Percentiles rank a stretch among this genome's conserved stretches.
Evolutionary conservation across 2,113 vertebrate species (phyloP).

Genomic region (Geococcyx californianus): DNA sequence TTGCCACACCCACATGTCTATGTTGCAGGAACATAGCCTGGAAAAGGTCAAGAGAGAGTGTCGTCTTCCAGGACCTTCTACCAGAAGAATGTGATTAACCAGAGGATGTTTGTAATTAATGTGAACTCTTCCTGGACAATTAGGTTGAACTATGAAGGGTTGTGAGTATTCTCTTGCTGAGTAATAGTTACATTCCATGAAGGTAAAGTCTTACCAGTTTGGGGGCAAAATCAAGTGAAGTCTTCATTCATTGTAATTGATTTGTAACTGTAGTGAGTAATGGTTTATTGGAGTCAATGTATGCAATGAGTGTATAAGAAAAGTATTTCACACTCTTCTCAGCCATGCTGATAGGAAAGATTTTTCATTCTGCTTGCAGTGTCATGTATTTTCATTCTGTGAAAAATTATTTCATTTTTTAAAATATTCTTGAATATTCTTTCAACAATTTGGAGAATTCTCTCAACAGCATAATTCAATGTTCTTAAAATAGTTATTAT

Average conservation of each 20-base stretch:
- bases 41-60: background rate
- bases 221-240: background rate
- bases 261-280: background rate
- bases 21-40: background rate
- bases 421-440: background rate
- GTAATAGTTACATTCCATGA: background rate
- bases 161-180: background rate
- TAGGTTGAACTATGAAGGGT: background rate
- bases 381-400: background rate
- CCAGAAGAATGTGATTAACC: background rate
- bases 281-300: background rate
- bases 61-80: background rate
- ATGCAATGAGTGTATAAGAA: background rate
- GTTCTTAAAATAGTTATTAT: background rate
- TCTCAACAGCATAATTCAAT: background rate
- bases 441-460: background rate
- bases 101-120: background rate
- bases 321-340: background rate
- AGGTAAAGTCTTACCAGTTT: background rate
- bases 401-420: background rate
- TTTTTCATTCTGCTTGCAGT: background rate
- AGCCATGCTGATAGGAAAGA: background rate
- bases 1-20: fast-evolving
- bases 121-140: background rate
- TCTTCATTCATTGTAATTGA: background rate